These are phyloP conservation scores for Phenacoccus solenopsis DNA, from an alignment of 1,140 invertebrate species.

Conservation along the genomic window DNA sequence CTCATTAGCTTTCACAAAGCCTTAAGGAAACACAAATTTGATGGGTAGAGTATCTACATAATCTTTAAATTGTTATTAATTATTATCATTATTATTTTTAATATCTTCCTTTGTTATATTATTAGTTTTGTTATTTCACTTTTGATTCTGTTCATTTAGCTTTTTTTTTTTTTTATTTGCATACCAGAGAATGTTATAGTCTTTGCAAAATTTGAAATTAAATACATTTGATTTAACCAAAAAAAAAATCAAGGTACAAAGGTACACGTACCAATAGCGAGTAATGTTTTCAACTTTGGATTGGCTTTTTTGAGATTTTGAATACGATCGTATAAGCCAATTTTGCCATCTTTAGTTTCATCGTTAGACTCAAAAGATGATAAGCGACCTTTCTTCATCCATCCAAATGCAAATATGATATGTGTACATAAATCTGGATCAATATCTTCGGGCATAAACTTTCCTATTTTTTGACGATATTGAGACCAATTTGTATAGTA, in stretches of 20 bases:
- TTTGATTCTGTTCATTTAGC: too few relatives aligned
- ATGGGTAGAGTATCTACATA: too few relatives aligned
- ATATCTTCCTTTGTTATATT: too few relatives aligned
- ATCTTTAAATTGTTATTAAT: too few relatives aligned
- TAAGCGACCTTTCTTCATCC: slow-evolving; percentile 88
- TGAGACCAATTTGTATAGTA: slow-evolving; percentile 98
- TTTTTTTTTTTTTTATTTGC: too few relatives aligned
- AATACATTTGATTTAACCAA: neutral
- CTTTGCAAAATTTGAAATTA: neutral
- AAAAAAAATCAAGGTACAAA: neutral
- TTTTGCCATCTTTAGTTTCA: slow-evolving; percentile 81
- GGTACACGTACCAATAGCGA: slow-evolving; percentile 76
- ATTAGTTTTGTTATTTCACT: too few relatives aligned
- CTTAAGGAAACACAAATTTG: too few relatives aligned
- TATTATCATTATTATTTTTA: too few relatives aligned
- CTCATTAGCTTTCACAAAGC: too few relatives aligned
- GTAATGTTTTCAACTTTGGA: slow-evolving; percentile 73
- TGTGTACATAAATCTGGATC: slow-evolving; percentile 90
- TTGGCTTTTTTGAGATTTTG: slow-evolving; percentile 73
- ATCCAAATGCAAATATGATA: slow-evolving; percentile 90
- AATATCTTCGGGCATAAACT: slow-evolving; percentile 89
- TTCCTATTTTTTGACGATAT: slow-evolving; percentile 81
- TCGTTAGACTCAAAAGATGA: slow-evolving; percentile 86
- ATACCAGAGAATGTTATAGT: too few relatives aligned
- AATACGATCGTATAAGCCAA: slow-evolving; percentile 76